Conservation (phyloP, 2,113 vertebrate species). For the Saimiri boliviensis region DNA sequence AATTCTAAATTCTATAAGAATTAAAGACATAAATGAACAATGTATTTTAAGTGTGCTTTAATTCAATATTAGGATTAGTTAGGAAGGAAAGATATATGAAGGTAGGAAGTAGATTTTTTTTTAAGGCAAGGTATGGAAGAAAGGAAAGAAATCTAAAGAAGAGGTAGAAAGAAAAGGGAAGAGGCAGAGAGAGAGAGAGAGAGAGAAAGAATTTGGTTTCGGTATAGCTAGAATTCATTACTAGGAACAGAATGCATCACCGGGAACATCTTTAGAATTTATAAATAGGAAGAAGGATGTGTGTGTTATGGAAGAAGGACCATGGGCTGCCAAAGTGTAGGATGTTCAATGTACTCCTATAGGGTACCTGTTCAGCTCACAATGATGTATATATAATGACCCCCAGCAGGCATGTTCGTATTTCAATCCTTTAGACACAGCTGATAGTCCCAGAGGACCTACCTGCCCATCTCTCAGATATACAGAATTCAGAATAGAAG, state of each 20-base stretch:
- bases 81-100: neutral
- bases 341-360: neutral
- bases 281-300: neutral
- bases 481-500: constrained; percentile 30
- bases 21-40: constrained; percentile 33
- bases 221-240: no score
- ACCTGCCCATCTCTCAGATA: neutral
- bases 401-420: neutral
- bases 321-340: neutral
- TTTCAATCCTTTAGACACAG: neutral
- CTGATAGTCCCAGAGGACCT: neutral
- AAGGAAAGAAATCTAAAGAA: neutral
- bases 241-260: neutral
- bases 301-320: neutral
- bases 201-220: neutral
- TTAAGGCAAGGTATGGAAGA: neutral
- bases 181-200: neutral
- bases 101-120: neutral
- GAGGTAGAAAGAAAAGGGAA: constrained; percentile 14
- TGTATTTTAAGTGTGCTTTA: constrained; percentile 8
- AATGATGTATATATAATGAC: neutral
- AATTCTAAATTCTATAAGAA: neutral
- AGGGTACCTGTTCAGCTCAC: neutral
- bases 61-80: neutral
- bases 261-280: neutral